Percentiles rank a stretch among this genome's conserved stretches.
Evolutionary conservation across 2,797 vertebrate species (phyloP).

Genomic region (Clarias platycephalus): DNA sequence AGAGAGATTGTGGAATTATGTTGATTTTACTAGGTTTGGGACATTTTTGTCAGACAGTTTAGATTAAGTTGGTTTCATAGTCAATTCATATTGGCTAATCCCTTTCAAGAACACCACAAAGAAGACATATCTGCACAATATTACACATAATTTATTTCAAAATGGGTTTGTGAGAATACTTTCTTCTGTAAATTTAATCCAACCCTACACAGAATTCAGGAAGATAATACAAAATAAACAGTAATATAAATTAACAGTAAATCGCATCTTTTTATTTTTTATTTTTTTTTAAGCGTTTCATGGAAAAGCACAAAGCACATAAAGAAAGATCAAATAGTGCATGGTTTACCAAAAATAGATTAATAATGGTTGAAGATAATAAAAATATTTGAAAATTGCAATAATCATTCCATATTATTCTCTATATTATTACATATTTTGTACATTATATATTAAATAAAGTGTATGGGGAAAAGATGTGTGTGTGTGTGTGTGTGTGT

Average conservation of each 20-base stretch:
- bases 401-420: not conserved
- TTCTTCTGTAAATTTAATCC: not conserved
- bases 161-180: not conserved
- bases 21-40: not conserved
- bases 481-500: not conserved
- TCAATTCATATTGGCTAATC: not conserved
- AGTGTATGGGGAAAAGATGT: not conserved
- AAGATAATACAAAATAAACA: not conserved
- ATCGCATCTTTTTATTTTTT: too few species aligned
- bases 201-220: conserved; percentile 1
- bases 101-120: not conserved
- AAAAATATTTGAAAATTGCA: conserved; percentile 21
- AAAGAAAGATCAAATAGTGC: conserved; percentile 13
- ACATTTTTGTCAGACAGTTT: not conserved
- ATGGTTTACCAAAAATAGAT: not conserved
- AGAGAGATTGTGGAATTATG: not conserved
- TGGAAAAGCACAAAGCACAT: conserved; percentile 9
- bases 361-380: conserved; percentile 9
- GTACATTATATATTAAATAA: not conserved
- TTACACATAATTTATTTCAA: conserved; percentile 3
- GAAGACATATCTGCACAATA: not conserved
- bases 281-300: not conserved
- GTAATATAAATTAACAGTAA: not conserved
- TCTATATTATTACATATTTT: conserved; percentile 19
- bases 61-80: not conserved